These are phyloP conservation scores for Stramonita haemastoma DNA, from an alignment of 2,888 invertebrate species.

Conservation along the genomic window DNA sequence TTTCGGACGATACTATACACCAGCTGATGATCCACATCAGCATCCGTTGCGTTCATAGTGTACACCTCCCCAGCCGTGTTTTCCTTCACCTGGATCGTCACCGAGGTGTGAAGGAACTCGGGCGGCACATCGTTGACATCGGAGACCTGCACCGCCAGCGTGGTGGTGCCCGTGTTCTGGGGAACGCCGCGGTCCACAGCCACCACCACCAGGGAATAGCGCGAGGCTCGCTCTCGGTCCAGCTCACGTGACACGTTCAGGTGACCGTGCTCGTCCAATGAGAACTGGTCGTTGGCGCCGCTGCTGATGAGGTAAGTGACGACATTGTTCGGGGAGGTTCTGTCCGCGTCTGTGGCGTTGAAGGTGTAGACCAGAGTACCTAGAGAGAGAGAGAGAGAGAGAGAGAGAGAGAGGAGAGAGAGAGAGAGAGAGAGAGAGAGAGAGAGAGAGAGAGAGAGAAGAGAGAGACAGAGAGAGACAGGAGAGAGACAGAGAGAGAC, in stretches of 20 bases:
- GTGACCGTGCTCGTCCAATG: constrained; percentile 91
- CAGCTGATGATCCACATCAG: constrained; percentile 35
- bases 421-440: no score
- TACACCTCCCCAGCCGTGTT: constrained; percentile 76
- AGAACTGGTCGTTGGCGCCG: constrained; percentile 95
- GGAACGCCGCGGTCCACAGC: constrained; percentile 70
- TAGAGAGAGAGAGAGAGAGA: no score
- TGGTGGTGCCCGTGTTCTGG: constrained; percentile 50
- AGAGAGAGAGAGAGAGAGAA: no score
- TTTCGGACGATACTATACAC: constrained; percentile 32
- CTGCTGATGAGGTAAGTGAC: constrained; percentile 92
- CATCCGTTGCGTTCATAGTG: constrained; percentile 43
- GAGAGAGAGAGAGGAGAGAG: no score
- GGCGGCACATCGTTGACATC: constrained; percentile 96
- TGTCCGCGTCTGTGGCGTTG: constrained; percentile 67
- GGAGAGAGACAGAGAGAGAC: not conserved
- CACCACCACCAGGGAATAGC: constrained; percentile 61
- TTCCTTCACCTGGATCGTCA: constrained; percentile 75
- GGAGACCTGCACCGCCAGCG: constrained; percentile 84
- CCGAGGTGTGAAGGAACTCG: not conserved
- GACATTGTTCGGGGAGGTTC: constrained; percentile 85
- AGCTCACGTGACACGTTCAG: constrained; percentile 89
- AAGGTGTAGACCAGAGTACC: constrained; percentile 58
- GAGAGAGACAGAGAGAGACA: not conserved
- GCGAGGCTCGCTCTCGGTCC: constrained; percentile 87